Percentiles rank a stretch among this genome's conserved stretches.
phyloP scores from a whole-genome alignment of 2,113 vertebrate species.

The Stomatorhinus ivindoensis region DNA sequence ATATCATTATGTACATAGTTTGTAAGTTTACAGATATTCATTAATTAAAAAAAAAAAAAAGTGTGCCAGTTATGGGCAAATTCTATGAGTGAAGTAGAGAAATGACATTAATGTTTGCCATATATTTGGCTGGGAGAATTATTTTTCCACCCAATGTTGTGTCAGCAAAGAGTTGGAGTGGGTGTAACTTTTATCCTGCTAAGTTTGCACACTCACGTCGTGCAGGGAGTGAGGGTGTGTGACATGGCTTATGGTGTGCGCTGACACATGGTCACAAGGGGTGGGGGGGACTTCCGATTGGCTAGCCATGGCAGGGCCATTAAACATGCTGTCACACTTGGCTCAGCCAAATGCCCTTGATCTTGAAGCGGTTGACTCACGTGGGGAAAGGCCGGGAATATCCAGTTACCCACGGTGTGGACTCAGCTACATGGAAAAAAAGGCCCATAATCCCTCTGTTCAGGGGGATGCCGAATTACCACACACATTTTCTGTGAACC shows the following conservation, averaged over 20 bases:
- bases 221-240: conserved; percentile 5
- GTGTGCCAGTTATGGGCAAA: background rate
- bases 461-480: background rate
- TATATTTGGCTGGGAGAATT: background rate
- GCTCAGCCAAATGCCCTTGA: background rate
- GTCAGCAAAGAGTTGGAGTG: background rate
- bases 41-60: background rate
- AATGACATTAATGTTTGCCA: background rate
- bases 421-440: background rate
- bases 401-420: background rate
- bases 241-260: background rate
- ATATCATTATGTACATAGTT: background rate
- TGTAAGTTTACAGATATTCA: background rate
- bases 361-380: background rate
- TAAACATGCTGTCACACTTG: background rate
- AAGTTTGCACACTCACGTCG: background rate
- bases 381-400: background rate
- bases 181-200: background rate
- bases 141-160: background rate
- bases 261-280: background rate
- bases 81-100: background rate
- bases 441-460: background rate
- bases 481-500: background rate
- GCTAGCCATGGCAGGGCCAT: background rate
- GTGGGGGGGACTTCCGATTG: background rate